Base-by-base conservation (phyloP, 2,113 vertebrate species). In the Chaetura pelagica region DNA sequence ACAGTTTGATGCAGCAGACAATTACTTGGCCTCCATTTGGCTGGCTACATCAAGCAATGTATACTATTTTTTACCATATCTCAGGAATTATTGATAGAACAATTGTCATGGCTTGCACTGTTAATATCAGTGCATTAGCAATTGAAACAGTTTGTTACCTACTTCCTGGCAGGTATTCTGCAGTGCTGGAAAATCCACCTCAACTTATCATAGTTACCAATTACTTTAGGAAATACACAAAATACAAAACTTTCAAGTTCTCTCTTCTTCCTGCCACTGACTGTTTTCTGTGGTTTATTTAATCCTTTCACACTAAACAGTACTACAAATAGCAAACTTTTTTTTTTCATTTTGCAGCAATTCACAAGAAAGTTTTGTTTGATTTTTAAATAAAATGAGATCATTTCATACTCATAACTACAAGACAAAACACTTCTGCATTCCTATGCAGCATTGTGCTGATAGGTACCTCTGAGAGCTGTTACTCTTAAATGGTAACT, bases 1-100 rank as follows among this genome's bases (percentile, higher is more conserved):
- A 97, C 97, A 98, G 96, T 97, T 95, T 96, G 92, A 96, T 92
- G 87, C 96, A 97, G 94, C 87, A 97, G 96, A 97, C 96, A 98
- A 92, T 98, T 98, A 98, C 82, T 74, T 44, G 73, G 81, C 80
- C 90, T 96, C 92, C 91, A 94, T 97, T 97, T 97, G 85, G 92
- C 93, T 95, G 93, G 64, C 64, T 96, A 78, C 80, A 95, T 58
- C 62, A 93, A 90, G 76, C 74, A 57, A 58, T 10, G 49, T 42
- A 73, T 69, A n/a, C 92, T 89, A 19, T 94, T 94, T 69, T 90
- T 92, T 91, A 82, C 67, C 69, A 74, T 93, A 92, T 97, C 97
- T 98, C 96, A 93, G 95, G 93, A 96, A 96, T 97, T 98, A 98
- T 97, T 97, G 97, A 98, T 80, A 66, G 94, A 75, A 75, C 93